Conservation (phyloP, 2,797 vertebrate species). For the Sebastolobus altivelis region DNA sequence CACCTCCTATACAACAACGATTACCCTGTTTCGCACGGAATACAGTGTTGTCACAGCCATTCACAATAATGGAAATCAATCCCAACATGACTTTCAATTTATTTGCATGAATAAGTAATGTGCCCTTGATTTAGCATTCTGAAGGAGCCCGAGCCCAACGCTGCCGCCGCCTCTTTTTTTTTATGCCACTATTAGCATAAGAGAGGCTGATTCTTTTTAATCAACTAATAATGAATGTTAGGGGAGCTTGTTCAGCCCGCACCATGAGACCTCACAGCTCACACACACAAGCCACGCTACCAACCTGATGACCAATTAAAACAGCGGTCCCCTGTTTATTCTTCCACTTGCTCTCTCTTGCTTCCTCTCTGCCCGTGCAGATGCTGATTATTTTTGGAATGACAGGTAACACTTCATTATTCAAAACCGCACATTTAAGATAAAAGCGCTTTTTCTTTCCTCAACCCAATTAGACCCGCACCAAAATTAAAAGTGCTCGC, state of each 20-base stretch:
- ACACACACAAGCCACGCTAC: slow-evolving; percentile 40
- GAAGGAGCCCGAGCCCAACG: slow-evolving; percentile 56
- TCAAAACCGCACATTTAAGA: slow-evolving; percentile 70
- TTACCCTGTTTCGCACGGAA: slow-evolving; percentile 60
- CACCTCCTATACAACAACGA: slow-evolving; percentile 61
- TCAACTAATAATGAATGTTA: slow-evolving; percentile 83
- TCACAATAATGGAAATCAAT: slow-evolving; percentile 84
- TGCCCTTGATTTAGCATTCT: slow-evolving; percentile 79
- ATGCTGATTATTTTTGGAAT: slow-evolving; percentile 75
- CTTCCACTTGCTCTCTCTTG: slow-evolving; percentile 46
- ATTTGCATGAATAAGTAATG: slow-evolving; percentile 86
- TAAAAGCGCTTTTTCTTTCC: slow-evolving; percentile 61
- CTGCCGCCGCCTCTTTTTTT: slow-evolving; percentile 54
- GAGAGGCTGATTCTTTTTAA: slow-evolving; percentile 82
- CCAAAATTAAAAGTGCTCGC: slow-evolving; percentile 62
- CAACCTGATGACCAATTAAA: slow-evolving; percentile 83
- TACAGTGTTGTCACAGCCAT: slow-evolving; percentile 74
- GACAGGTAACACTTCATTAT: slow-evolving; percentile 79
- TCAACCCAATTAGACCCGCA: slow-evolving; percentile 70
- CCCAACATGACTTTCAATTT: slow-evolving; percentile 83
- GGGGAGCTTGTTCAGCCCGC: slow-evolving; percentile 78
- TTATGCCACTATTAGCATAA: slow-evolving; percentile 81
- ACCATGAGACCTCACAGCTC: slow-evolving; percentile 72
- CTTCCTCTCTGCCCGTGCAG: slow-evolving; percentile 51
- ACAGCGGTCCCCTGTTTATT: slow-evolving; percentile 81